Evolutionary conservation across 2,113 vertebrate species (phyloP), one percentile per base, ranked within the genome.

Genomic region (Suricata suricatta): DNA sequence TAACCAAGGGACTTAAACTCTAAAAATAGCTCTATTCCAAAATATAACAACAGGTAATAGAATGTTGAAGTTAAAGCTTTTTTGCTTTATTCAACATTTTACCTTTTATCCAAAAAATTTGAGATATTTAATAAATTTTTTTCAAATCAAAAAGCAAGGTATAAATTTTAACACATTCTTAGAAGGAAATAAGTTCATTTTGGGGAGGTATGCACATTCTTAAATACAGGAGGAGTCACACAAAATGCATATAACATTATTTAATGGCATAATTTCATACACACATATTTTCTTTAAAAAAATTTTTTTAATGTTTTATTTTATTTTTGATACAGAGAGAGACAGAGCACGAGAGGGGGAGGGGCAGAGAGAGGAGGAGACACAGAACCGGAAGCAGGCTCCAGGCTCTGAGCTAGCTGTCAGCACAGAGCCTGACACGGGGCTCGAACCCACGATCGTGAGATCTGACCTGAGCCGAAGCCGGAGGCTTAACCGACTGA

Each of bases 1-100:
- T 79, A 88, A 91, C 7, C 27, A 92, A 93, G 35, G 14, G 96
- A 71, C 81, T 41, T 54, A 66, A 97, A 76, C 17, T 13, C 68
- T 66, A 69, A 94, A 91, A 96, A 47, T 23, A 27, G 27, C 57
- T 50, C 63, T 69, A 52, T 88, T 88, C n/a, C 1, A 31, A 96
- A 72, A n/a, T 86, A 81, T 29, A 89, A 29, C 25, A 54, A 79
- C 44, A 96, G 33, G 13, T 86, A 74, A 96, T 47, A 72, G 81
- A 83, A 89, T 93, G 19, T 35, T 64, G 17, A 96, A 41, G 41
- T 50, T 85, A 85, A 89, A 71, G 14, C 3, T 47, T 94, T 41
- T 77, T 29, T 57, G 54, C 79, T 88, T 93, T 74, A 63, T 17
- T 72, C n/a, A 33, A 12, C 35, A 87, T 27, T 90, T 87, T 38